A percentile compares a stretch with the other conserved stretches of the same genome.
Conservation (phyloP, 2,113 vertebrate genomes). For the Protobothrops mucrosquamatus region DNA sequence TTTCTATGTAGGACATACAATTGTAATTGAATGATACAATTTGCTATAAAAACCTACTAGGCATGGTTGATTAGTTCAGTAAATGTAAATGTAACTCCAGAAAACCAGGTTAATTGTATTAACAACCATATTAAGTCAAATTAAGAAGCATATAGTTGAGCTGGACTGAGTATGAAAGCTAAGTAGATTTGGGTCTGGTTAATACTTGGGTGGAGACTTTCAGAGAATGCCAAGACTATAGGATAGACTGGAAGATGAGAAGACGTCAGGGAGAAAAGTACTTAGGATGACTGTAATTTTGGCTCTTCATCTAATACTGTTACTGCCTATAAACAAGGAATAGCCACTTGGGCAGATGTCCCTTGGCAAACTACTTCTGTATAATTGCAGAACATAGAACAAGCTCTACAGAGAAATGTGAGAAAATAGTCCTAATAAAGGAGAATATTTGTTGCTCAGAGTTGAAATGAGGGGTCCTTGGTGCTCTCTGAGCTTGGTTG, state of each 20-base stretch:
- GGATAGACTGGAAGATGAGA: background rate
- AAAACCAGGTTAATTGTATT: background rate
- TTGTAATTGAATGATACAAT: background rate
- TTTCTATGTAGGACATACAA: background rate
- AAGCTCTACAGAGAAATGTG: background rate
- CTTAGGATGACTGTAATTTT: background rate
- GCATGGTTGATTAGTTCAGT: background rate
- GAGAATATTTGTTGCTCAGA: background rate
- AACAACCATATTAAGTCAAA: background rate
- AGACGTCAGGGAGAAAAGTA: background rate
- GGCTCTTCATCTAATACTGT: background rate
- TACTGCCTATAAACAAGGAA: background rate
- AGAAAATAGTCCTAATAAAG: background rate
- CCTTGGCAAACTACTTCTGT: background rate
- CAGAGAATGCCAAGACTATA: background rate
- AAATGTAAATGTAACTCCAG: background rate
- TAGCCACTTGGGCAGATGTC: background rate
- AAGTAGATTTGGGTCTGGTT: background rate
- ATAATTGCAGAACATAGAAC: background rate
- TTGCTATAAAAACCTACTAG: background rate
- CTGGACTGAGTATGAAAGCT: background rate
- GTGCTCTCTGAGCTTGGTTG: background rate
- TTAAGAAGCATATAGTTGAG: background rate
- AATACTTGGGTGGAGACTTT: background rate
- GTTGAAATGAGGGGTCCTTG: background rate